Conservation (phyloP, 2,888 invertebrate species). For the Tiliacea citrago region DNA sequence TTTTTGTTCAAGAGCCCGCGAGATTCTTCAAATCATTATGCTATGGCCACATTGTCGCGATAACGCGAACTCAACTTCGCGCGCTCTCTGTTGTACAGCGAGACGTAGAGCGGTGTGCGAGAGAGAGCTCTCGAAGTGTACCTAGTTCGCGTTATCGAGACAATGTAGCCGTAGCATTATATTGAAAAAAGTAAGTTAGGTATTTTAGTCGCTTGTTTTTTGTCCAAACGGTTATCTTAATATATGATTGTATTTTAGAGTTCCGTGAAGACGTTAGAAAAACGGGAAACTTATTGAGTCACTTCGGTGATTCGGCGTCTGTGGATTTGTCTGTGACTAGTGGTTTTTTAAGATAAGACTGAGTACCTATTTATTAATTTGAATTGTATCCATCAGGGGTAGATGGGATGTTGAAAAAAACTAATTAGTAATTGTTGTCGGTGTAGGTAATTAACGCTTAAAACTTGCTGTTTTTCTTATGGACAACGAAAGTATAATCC, state of each 20-base stretch:
- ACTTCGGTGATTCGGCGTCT: too few relatives aligned
- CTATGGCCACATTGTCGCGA: too few relatives aligned
- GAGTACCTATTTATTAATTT: too few relatives aligned
- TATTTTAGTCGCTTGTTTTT: conserved; percentile 14
- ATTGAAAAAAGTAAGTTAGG: conserved; percentile 13
- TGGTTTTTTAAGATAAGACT: too few relatives aligned
- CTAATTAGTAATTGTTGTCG: neutral
- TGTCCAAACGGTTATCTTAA: neutral
- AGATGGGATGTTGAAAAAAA: neutral
- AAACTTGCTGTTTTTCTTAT: neutral
- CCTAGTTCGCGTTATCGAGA: too few relatives aligned
- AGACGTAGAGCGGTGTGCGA: too few relatives aligned
- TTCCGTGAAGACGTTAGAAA: conserved; percentile 22
- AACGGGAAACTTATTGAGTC: too few relatives aligned
- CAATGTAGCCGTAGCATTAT: too few relatives aligned
- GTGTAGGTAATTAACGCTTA: neutral
- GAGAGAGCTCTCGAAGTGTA: too few relatives aligned
- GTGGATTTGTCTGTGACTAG: too few relatives aligned
- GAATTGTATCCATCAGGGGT: neutral
- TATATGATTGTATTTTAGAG: conserved; percentile 16
- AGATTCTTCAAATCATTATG: conserved; percentile 4
- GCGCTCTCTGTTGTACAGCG: too few relatives aligned
- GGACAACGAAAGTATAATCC: neutral
- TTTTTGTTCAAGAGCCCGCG: conserved; percentile 27
- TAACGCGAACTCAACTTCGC: too few relatives aligned